A percentile compares a stretch with the other conserved stretches of the same genome.
Conservation (phyloP, 1,140 invertebrate genomes). For the Dreissena rostriformis region DNA sequence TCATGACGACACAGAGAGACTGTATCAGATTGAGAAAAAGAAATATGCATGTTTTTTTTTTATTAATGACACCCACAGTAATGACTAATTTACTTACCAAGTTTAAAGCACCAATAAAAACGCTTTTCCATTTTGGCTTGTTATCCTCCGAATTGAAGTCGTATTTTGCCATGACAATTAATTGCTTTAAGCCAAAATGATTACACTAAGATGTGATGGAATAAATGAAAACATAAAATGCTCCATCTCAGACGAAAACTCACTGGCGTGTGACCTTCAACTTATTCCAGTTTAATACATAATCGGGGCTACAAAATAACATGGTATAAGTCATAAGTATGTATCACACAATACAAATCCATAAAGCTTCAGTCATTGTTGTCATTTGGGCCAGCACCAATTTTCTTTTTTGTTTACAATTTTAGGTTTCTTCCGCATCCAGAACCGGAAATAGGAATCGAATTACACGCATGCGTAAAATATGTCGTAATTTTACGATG, state of each 20-base stretch:
- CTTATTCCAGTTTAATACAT: conserved; percentile 16
- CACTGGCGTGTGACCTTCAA: conserved; percentile 56
- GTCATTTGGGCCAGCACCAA: too few species aligned
- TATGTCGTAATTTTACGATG: background rate
- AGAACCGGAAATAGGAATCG: conserved; percentile 65
- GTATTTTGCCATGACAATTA: conserved; percentile 81
- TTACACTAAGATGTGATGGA: too few species aligned
- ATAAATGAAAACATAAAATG: background rate
- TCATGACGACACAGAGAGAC: too few species aligned
- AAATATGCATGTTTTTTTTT: background rate
- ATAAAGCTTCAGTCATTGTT: too few species aligned
- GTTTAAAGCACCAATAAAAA: conserved; percentile 87
- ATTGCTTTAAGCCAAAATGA: too few species aligned
- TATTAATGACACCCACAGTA: conserved; percentile 17
- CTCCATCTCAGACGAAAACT: conserved; percentile 53
- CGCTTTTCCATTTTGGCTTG: conserved; percentile 92
- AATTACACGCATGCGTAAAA: conserved; percentile 58
- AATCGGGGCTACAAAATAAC: too few species aligned
- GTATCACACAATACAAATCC: too few species aligned
- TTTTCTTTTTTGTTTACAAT: conserved; percentile 48
- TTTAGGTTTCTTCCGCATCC: conserved; percentile 65
- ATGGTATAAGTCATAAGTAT: too few species aligned
- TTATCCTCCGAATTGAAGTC: conserved; percentile 95
- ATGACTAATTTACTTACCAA: conserved; percentile 77
- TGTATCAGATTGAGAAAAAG: too few species aligned